Conservation (phyloP, 2,888 invertebrate species). For the Drepana falcataria region DNA sequence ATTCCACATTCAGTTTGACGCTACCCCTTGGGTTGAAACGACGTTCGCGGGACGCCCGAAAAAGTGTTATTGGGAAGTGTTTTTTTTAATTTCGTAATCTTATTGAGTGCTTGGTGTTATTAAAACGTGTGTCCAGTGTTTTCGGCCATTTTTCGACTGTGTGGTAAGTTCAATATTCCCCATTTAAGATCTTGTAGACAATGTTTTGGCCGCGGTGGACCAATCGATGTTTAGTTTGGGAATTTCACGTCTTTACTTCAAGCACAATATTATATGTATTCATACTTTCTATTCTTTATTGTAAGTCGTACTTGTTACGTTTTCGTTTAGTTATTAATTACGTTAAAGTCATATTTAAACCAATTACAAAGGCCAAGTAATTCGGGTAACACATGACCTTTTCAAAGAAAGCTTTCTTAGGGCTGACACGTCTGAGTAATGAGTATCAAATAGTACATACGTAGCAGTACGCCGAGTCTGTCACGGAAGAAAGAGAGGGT, state of each 20-base stretch:
- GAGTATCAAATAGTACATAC: too few relatives aligned
- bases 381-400: too few relatives aligned
- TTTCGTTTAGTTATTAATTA: too few relatives aligned
- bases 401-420: too few relatives aligned
- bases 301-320: too few relatives aligned
- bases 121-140: neutral
- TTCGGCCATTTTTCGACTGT: neutral
- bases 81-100: neutral
- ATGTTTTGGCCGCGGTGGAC: neutral
- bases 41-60: neutral
- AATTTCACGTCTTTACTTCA: neutral
- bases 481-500: too few relatives aligned
- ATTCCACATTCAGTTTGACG: neutral
- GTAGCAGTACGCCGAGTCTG: too few relatives aligned
- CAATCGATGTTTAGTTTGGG: neutral
- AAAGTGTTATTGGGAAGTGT: neutral
- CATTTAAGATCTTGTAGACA: neutral
- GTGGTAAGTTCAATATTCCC: neutral
- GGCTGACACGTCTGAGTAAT: too few relatives aligned
- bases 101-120: neutral
- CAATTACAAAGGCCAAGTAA: too few relatives aligned
- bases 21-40: neutral
- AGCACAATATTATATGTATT: too few relatives aligned
- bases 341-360: too few relatives aligned
- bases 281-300: too few relatives aligned